Percentiles rank a stretch among this genome's conserved stretches.
phyloP scores from a whole-genome alignment of 1,140 invertebrate species.

The Goniozus legneri region DNA sequence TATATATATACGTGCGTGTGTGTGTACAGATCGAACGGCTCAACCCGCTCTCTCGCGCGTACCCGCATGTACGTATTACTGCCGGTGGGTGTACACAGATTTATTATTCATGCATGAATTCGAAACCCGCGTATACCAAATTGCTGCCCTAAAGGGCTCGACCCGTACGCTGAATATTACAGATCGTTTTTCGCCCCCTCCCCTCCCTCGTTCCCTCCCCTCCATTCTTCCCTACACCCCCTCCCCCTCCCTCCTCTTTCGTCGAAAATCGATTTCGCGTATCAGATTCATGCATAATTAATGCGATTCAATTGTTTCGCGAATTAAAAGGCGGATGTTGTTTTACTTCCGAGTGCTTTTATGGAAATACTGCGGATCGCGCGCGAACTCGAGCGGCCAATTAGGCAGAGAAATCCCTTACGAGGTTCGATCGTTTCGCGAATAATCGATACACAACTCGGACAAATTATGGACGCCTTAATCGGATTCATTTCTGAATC shows the following conservation, averaged over 20 bases:
- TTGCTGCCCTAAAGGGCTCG: conserved; percentile 22
- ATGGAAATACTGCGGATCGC: too few relatives aligned
- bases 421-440: too few relatives aligned
- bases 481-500: too few relatives aligned
- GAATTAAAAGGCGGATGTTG: conserved; percentile 3
- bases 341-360: too few relatives aligned
- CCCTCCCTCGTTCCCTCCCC: too few relatives aligned
- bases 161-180: conserved; percentile 18
- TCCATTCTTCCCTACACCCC: too few relatives aligned
- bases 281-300: conserved; percentile 20
- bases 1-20: not conserved
- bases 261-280: conserved; percentile 19
- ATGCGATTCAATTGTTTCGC: conserved; percentile 14
- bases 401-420: too few relatives aligned
- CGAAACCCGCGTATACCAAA: conserved; percentile 22
- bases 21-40: not conserved
- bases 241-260: too few relatives aligned
- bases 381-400: too few relatives aligned
- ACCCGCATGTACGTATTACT: conserved; percentile 21
- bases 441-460: too few relatives aligned
- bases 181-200: conserved; percentile 21
- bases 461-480: too few relatives aligned
- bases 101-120: conserved; percentile 32
- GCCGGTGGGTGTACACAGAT: conserved; percentile 20
- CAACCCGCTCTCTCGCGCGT: conserved; percentile 9